Conservation (phyloP, 2,888 invertebrate genomes). For the Scaptodrosophila latifasciaeformis region DNA sequence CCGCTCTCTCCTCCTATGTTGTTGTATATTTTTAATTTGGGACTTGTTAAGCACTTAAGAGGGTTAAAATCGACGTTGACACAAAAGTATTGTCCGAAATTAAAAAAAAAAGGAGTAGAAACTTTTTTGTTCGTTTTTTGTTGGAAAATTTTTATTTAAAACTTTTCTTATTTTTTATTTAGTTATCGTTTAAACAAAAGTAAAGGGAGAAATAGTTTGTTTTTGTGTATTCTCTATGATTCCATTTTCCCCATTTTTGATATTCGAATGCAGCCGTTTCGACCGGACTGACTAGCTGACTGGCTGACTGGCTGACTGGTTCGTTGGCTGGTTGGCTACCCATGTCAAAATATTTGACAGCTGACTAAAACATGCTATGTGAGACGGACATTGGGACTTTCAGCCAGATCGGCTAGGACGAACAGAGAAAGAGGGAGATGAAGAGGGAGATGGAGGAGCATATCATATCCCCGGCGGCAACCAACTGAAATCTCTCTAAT, state of each 20-base stretch:
- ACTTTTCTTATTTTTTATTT: slow-evolving; percentile 55
- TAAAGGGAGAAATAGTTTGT: slow-evolving; percentile 22
- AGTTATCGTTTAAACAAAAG: slow-evolving; percentile 56
- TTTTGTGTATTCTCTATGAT: slow-evolving; percentile 40
- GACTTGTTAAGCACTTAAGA: slow-evolving; percentile 69
- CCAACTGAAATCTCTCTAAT: slow-evolving; percentile 29
- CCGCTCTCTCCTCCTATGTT: neutral
- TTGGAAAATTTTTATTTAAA: no score
- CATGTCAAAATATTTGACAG: slow-evolving; percentile 76
- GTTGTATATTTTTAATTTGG: slow-evolving; percentile 62
- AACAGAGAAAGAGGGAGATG: slow-evolving; percentile 26
- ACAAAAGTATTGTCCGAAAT: slow-evolving; percentile 17
- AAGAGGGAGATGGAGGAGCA: slow-evolving; percentile 16
- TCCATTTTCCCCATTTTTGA: slow-evolving; percentile 38
- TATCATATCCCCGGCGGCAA: slow-evolving; percentile 48
- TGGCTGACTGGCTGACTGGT: slow-evolving; percentile 27
- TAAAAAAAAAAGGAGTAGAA: slow-evolving; percentile 23
- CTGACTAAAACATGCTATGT: slow-evolving; percentile 75
- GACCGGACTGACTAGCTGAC: neutral
- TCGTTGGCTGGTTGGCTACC: slow-evolving; percentile 64
- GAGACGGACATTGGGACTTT: slow-evolving; percentile 45
- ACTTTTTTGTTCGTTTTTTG: no score
- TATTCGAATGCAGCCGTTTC: slow-evolving; percentile 26
- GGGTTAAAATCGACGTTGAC: slow-evolving; percentile 66
- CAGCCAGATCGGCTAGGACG: slow-evolving; percentile 17